Percentiles rank a stretch among this genome's conserved stretches.
Evolutionary conservation across 2,797 vertebrate species (phyloP).

Genomic region (Helostoma temminkii): DNA sequence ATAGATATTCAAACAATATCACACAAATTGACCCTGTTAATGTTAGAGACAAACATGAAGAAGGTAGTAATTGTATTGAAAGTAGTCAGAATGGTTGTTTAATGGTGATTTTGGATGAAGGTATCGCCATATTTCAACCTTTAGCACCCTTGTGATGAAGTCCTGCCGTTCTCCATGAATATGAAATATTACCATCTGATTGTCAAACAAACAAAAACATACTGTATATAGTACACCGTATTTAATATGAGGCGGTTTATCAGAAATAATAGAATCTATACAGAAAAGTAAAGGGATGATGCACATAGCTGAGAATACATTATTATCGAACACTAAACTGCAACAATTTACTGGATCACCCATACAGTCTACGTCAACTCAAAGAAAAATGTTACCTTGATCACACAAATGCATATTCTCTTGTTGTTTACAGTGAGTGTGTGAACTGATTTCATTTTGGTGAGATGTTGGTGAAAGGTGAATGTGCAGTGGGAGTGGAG

Average conservation of each 20-base stretch:
- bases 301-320: constrained; percentile 37
- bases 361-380: constrained; percentile 3
- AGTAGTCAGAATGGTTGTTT: constrained; percentile 19
- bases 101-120: constrained; percentile 5
- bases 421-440: constrained; percentile 25
- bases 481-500: neutral
- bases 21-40: constrained; percentile 61
- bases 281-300: constrained; percentile 49
- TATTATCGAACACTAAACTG: constrained; percentile 31
- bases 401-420: constrained; percentile 48
- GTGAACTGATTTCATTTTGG: constrained; percentile 10
- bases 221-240: neutral
- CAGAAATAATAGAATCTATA: constrained; percentile 11
- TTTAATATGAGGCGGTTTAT: neutral
- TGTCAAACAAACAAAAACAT: constrained; percentile 49
- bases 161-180: constrained; percentile 23
- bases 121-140: constrained; percentile 7
- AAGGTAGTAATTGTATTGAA: constrained; percentile 29
- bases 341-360: neutral
- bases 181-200: constrained; percentile 50
- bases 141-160: constrained; percentile 5
- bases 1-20: constrained; percentile 38
- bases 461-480: constrained; percentile 61
- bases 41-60: constrained; percentile 26
- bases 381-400: constrained; percentile 1